phyloP scores from a whole-genome alignment of 92 coral and sea anemone genomes.

The Diadumene lineata region DNA sequence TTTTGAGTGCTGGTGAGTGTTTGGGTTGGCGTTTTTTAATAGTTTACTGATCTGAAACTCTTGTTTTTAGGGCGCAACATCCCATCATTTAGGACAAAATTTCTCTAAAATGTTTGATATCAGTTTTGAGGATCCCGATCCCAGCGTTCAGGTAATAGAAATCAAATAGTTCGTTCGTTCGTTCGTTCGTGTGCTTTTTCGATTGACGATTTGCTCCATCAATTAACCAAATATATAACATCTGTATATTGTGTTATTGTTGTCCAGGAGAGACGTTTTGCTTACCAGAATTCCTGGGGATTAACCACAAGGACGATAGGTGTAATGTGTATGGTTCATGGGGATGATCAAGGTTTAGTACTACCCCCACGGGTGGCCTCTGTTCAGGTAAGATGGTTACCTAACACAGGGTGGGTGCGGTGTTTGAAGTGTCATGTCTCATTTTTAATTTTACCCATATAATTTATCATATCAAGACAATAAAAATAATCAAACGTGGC shows the following conservation, averaged over 20 bases:
- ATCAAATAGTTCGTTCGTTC: background rate
- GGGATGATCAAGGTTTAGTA: conserved; percentile 85
- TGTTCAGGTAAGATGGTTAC: conserved; percentile 86
- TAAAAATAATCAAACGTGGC: too few relatives aligned
- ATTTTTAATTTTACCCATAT: too few relatives aligned
- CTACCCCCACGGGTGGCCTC: conserved; percentile 94
- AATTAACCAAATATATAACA: too few relatives aligned
- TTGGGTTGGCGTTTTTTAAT: too few relatives aligned
- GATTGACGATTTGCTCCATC: too few relatives aligned
- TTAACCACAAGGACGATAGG: conserved; percentile 94
- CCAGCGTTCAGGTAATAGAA: conserved; percentile 56
- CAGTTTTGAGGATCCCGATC: conserved; percentile 96
- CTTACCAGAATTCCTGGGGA: conserved; percentile 97
- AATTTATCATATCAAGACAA: too few relatives aligned
- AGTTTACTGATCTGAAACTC: background rate
- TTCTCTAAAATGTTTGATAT: conserved; percentile 99
- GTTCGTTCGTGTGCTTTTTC: background rate
- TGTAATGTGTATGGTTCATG: conserved; percentile 96
- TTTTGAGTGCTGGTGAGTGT: too few relatives aligned
- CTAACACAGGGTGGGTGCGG: too few relatives aligned
- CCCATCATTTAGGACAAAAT: conserved; percentile 95
- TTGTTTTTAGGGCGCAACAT: conserved; percentile 81
- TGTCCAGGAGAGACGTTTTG: conserved; percentile 76
- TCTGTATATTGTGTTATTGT: background rate
- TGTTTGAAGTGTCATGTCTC: too few relatives aligned